Evolutionary conservation across 2,888 invertebrate genomes (phyloP).

Genomic region (Flabesymbios commensalis): DNA sequence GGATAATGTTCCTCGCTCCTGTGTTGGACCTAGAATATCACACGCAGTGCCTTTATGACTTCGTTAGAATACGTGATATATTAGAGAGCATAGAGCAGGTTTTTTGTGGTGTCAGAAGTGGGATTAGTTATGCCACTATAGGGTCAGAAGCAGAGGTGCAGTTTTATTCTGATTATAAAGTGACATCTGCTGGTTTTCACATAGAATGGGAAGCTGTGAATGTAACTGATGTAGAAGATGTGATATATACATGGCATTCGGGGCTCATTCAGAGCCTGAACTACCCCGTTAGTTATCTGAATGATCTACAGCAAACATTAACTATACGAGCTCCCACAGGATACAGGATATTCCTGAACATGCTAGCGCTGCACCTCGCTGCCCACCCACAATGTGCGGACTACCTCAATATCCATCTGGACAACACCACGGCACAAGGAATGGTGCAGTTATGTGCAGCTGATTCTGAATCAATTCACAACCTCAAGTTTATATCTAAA

Average conservation of each 20-base stretch:
- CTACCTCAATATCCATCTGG: background rate
- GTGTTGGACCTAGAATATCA: no score
- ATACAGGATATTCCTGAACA: constrained; percentile 73
- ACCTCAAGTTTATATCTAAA: no score
- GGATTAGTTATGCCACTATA: no score
- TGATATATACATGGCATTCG: background rate
- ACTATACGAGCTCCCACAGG: constrained; percentile 71
- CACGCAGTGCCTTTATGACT: no score
- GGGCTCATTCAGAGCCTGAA: constrained; percentile 69
- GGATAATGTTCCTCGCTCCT: constrained; percentile 4
- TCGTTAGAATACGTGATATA: no score
- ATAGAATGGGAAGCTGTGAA: constrained; percentile 2
- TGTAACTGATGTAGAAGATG: no score
- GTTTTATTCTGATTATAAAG: constrained; percentile 11
- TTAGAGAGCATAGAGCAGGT: no score
- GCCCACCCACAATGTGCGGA: background rate
- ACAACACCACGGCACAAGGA: background rate
- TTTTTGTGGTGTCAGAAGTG: no score
- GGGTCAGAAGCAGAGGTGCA: constrained; percentile 5
- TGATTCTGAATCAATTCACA: no score
- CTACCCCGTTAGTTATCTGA: constrained; percentile 74
- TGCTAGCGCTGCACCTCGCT: constrained; percentile 58
- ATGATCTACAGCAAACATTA: constrained; percentile 74
- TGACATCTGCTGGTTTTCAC: constrained; percentile 3
- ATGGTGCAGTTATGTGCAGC: no score